Conservation (phyloP, 2,797 vertebrate species). For the Amniataba percoides region DNA sequence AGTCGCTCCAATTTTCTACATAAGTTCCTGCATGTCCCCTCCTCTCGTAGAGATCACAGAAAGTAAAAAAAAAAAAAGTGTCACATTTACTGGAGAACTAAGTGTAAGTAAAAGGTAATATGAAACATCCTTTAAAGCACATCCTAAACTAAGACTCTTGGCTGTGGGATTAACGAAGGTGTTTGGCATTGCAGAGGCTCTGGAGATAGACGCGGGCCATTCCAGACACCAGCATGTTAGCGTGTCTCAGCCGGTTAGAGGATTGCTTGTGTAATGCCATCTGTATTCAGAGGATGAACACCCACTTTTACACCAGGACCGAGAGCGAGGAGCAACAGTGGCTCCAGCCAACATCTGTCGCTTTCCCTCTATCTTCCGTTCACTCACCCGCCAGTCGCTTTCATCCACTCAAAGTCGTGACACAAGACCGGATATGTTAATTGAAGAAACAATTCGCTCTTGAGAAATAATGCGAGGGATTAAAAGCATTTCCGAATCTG, state of each 20-base stretch:
- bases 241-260: constrained; percentile 81
- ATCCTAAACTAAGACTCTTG: constrained; percentile 50
- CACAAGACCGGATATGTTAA: constrained; percentile 51
- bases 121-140: constrained; percentile 52
- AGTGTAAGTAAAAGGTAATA: constrained; percentile 37
- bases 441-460: constrained; percentile 35
- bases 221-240: constrained; percentile 79
- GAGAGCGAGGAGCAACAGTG: constrained; percentile 69
- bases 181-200: constrained; percentile 63
- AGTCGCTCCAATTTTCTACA: constrained; percentile 51
- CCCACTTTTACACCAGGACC: constrained; percentile 79
- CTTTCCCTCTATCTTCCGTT: constrained; percentile 62
- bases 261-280: constrained; percentile 87
- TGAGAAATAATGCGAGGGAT: constrained; percentile 30
- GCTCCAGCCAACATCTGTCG: constrained; percentile 74
- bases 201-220: constrained; percentile 67
- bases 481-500: constrained; percentile 35
- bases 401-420: constrained; percentile 64
- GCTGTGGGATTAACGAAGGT: constrained; percentile 67
- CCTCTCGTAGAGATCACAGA: constrained; percentile 37
- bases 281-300: constrained; percentile 86
- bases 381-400: constrained; percentile 62
- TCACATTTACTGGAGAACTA: constrained; percentile 35
- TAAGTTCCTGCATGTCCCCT: constrained; percentile 32
- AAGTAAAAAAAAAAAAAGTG: constrained; percentile 37